A percentile compares a stretch with the other conserved stretches of the same genome.
These are phyloP conservation scores for Drosophila azteca DNA, from an alignment of 1,140 invertebrate genomes.

Conservation along the genomic window DNA sequence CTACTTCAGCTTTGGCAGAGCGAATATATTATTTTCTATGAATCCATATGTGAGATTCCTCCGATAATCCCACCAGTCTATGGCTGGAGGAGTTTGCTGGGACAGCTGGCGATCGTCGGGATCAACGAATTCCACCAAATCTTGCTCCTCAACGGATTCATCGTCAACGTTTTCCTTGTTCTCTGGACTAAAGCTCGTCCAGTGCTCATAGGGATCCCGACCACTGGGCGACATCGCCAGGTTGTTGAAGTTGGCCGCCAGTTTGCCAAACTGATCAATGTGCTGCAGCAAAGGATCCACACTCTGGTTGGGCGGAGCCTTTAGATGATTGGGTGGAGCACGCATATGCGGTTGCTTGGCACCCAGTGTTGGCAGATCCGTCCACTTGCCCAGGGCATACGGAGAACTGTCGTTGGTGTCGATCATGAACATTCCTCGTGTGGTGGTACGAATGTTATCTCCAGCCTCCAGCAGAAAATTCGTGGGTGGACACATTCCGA, in stretches of 20 bases:
- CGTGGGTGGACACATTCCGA: slow-evolving; percentile 85
- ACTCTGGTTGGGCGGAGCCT: slow-evolving; percentile 20
- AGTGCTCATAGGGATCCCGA: slow-evolving; percentile 66
- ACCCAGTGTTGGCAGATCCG: slow-evolving; percentile 68
- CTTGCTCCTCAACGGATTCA: slow-evolving; percentile 72
- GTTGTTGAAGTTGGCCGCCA: slow-evolving; percentile 75
- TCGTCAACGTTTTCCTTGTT: slow-evolving; percentile 41
- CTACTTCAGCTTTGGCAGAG: slow-evolving; percentile 61
- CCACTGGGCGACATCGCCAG: slow-evolving; percentile 32
- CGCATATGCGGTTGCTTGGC: slow-evolving; percentile 31
- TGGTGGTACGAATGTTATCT: slow-evolving; percentile 64
- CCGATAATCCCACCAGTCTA: slow-evolving; percentile 67
- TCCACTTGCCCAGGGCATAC: slow-evolving; percentile 81
- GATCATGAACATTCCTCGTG: slow-evolving; percentile 76
- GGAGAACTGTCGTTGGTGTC: slow-evolving; percentile 76
- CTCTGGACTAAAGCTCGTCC: slow-evolving; percentile 73
- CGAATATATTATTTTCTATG: slow-evolving; percentile 72
- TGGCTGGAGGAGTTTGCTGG: slow-evolving; percentile 8
- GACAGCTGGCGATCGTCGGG: slow-evolving; percentile 32
- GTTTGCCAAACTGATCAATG: slow-evolving; percentile 79
- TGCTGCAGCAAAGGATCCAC: slow-evolving; percentile 73
- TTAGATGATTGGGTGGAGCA: slow-evolving; percentile 12
- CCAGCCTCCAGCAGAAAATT: slow-evolving; percentile 78
- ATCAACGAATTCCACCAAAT: slow-evolving; percentile 40
- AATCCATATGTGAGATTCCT: slow-evolving; percentile 70